Conservation (phyloP, 2,797 vertebrate species). For the Psittacula echo region DNA sequence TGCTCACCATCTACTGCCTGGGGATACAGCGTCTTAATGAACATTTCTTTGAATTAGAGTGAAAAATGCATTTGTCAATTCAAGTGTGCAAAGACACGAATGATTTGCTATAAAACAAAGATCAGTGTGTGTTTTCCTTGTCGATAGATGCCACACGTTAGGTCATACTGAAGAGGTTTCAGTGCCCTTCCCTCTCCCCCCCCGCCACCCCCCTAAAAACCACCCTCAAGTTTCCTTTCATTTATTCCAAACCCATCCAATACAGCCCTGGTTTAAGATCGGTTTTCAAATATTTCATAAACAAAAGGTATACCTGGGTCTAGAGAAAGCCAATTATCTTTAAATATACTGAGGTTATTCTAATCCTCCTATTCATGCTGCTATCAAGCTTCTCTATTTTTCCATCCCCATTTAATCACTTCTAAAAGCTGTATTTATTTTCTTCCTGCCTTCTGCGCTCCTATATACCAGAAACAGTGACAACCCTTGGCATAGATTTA, state of each 20-base stretch:
- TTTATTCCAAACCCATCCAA: conserved; percentile 9
- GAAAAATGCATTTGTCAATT: conserved; percentile 78
- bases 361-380: background rate
- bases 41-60: conserved; percentile 83
- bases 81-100: conserved; percentile 46
- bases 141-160: background rate
- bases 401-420: background rate
- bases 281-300: conserved; percentile 2
- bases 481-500: conserved; percentile 22
- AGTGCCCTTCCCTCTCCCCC: background rate
- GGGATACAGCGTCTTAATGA: conserved; percentile 81
- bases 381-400: background rate
- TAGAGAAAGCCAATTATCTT: conserved; percentile 6
- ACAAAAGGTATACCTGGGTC: background rate
- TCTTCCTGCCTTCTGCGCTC: background rate
- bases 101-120: conserved; percentile 26
- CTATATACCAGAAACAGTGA: background rate
- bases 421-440: background rate
- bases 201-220: background rate
- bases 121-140: conserved; percentile 39
- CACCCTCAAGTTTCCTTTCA: background rate
- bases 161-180: conserved; percentile 21
- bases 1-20: conserved; percentile 80
- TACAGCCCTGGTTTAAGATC: background rate
- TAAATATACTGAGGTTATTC: conserved; percentile 18